These are phyloP conservation scores for Zeuzera pyrina DNA, from an alignment of 2,888 invertebrate genomes.

Conservation along the genomic window DNA sequence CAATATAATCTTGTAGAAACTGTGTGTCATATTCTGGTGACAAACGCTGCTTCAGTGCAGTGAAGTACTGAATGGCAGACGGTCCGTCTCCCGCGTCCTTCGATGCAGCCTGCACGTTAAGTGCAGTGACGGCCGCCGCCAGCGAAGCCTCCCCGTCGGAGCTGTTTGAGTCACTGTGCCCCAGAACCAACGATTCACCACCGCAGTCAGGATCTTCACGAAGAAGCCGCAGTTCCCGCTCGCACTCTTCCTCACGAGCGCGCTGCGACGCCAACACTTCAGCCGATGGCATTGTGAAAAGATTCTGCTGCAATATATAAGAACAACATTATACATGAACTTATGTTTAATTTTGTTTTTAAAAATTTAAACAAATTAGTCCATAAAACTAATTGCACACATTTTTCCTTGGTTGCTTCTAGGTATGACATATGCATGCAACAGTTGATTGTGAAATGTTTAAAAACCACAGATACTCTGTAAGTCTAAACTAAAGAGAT, in stretches of 20 bases:
- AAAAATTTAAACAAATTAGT: neutral
- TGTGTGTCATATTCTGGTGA: too few species aligned
- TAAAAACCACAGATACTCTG: too few species aligned
- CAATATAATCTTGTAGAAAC: too few species aligned
- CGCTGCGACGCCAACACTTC: slow-evolving; percentile 27
- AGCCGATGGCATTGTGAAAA: slow-evolving; percentile 38
- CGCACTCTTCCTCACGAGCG: slow-evolving; percentile 24
- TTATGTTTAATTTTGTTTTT: slow-evolving; percentile 1
- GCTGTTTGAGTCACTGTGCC: too few species aligned
- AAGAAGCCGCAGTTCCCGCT: slow-evolving; percentile 21
- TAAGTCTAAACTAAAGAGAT: too few species aligned
- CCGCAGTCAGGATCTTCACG: slow-evolving; percentile 10
- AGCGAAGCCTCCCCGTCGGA: slow-evolving; percentile 27
- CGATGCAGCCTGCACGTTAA: slow-evolving; percentile 3
- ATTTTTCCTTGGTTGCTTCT: too few species aligned
- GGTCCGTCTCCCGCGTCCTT: too few species aligned
- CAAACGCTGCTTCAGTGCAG: neutral
- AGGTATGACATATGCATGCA: too few species aligned
- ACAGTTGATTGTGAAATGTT: too few species aligned
- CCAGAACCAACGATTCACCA: slow-evolving; percentile 26
- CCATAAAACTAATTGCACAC: slow-evolving; percentile 20
- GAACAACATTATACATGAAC: neutral
- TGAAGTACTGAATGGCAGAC: slow-evolving; percentile 2
- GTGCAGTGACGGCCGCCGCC: slow-evolving; percentile 7
- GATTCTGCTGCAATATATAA: slow-evolving; percentile 11